Base-by-base conservation (phyloP, 2,888 invertebrate species). In the Ephialtes manifestator region DNA sequence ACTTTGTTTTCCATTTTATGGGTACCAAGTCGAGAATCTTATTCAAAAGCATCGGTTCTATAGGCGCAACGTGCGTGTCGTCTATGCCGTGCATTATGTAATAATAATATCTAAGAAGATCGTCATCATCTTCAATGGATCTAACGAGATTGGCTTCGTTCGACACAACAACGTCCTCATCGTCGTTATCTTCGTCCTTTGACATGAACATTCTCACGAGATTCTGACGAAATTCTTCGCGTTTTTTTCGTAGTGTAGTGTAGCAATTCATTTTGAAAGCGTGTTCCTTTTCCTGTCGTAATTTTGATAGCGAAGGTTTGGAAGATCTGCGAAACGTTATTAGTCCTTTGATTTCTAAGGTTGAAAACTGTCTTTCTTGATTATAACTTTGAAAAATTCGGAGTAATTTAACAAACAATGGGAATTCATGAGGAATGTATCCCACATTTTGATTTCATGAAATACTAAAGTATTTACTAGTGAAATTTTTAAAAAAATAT, bases 71-170 rank as follows among this genome's bases (percentile, higher is more conserved):
- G 92, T 98, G 97, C 86, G 97, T 96, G 3, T 98, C 98, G 92
- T 98, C 98, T 63, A 99, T 97, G 0, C 98, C 99, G 93, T 98
- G 97, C 90, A 97, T 96, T 68, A 99, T 96, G 91, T 98, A 99
- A 93, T 98, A 98, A 93, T 98, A 98, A 94, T 99, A 99, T 86
- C 98, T 95, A 72, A 97, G 93, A 90, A 97, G 94, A 92, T 97
- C 96, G 88, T 96, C 96, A 91, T 97, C 97, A 63, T 96, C 95
- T 1, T 95, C 95, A 11, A 67, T 79, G 28, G 55, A 70, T 51
- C 43, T 55, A 10, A 81, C 51, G 7, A 72, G 53, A 78, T 86
- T 74, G 60, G 94, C 93, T 51, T 93, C 89, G 58, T 94, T 93
- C 63, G 35, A 8, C 2, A 91, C 93, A 15, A 93, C 94, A n/a